Evolutionary conservation across 1,140 invertebrate genomes (phyloP), one percentile per base, ranked within the genome.

Genomic region (Drosophila littoralis): DNA sequence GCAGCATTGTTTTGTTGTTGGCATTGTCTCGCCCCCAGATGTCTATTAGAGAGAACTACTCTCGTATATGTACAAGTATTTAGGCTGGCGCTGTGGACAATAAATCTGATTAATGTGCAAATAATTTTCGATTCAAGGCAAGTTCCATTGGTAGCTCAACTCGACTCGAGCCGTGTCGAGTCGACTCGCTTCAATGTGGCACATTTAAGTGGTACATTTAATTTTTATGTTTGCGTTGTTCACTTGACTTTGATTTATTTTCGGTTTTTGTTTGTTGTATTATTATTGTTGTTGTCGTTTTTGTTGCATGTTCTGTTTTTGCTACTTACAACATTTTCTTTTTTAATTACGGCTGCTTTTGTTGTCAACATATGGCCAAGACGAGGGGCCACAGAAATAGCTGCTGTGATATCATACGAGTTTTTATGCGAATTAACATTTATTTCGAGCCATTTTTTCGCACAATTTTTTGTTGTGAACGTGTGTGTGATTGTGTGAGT

Each of bases 191-290:
- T 54, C 15, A 17, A 45, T 69, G 48, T 59, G 45, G 52, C 69
- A 83, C 86, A 81, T 86, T 88, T 83, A 75, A 74, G 51, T 63
- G 69, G 73, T 67, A 71, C 73, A 75, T 76, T 83, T 72, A 76
- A 77, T 69, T 75, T 69, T 68, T 74, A 88, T 86, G 82, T 88
- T 81, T 72, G 75, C 50, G 45, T 69, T 77, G 78, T 73, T 64
- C 68, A 67, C 59, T 81, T 85, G 82, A 85, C 81, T 78, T 86
- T 85, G 83, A 86, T 86, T 86, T 86, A 89, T 86, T 54, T 63
- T 67, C 45, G 58, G 50, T 61, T 69, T 81, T 63, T 68, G 54
- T 70, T 51, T 64, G 46, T 61, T 60, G 32, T 36, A n/a, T 51
- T 13, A 10, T 50, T 28, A 6, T 33, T 51, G 33, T 50, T 12